Percentiles rank a stretch among this genome's conserved stretches.
phyloP scores from a whole-genome alignment of 2,888 invertebrate genomes.

The Mylabris sibirica region DNA sequence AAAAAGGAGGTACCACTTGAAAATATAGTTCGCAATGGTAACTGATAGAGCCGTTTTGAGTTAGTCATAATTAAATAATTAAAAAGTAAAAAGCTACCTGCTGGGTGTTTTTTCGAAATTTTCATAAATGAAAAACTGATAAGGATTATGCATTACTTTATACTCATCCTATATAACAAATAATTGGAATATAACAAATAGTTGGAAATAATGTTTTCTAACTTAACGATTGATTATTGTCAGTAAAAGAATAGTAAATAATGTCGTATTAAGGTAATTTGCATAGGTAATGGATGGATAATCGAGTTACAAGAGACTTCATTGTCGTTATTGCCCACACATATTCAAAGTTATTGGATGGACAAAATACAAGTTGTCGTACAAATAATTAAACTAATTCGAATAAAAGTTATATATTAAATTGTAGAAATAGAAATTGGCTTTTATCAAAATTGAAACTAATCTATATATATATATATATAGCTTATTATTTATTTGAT shows the following conservation, averaged over 20 bases:
- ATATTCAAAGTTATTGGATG: slow-evolving; percentile 6
- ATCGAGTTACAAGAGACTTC: slow-evolving; percentile 16
- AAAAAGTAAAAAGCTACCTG: too few relatives aligned
- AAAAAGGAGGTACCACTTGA: too few relatives aligned
- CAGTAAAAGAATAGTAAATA: slow-evolving; percentile 32
- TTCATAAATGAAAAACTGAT: too few relatives aligned
- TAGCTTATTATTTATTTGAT: neutral
- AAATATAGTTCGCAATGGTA: too few relatives aligned
- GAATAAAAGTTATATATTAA: neutral
- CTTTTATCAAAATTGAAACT: neutral
- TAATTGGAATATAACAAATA: slow-evolving; percentile 1
- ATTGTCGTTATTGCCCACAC: neutral
- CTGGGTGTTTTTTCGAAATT: too few relatives aligned
- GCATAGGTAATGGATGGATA: slow-evolving; percentile 27
- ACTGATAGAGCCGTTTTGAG: too few relatives aligned
- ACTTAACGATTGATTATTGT: slow-evolving; percentile 30
- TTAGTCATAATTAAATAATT: too few relatives aligned
- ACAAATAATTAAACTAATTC: neutral
- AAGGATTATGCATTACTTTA: too few relatives aligned
- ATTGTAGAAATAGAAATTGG: neutral
- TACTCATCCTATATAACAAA: too few relatives aligned
- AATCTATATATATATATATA: neutral
- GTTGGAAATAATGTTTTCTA: slow-evolving; percentile 25
- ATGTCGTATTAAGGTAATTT: slow-evolving; percentile 31
- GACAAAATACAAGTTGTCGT: neutral